These are phyloP conservation scores for Tetragonisca angustula DNA, from an alignment of 2,888 invertebrate genomes.

Conservation along the genomic window DNA sequence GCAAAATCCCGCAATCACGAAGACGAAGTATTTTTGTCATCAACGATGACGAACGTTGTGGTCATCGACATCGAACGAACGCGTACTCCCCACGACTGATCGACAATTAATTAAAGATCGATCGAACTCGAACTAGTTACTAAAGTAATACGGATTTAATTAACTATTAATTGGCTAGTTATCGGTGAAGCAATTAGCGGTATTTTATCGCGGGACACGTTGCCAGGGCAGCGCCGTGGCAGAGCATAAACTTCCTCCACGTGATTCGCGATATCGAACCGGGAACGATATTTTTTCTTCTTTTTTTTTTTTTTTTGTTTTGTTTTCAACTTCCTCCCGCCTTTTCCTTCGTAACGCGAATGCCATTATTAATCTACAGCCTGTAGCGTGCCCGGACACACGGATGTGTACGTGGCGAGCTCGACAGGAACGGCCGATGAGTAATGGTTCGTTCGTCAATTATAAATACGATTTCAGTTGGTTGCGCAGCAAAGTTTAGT, in stretches of 20 bases:
- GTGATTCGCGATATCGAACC: constrained; percentile 19
- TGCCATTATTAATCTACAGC: constrained; percentile 45
- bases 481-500: constrained; percentile 53
- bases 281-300: not conserved
- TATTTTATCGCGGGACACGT: constrained; percentile 41
- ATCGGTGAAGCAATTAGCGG: constrained; percentile 52
- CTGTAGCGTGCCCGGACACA: constrained; percentile 15
- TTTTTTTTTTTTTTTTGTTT: not conserved
- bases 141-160: constrained; percentile 59
- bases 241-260: constrained; percentile 30
- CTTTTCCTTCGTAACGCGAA: constrained; percentile 28
- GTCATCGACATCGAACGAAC: not conserved
- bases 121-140: constrained; percentile 48
- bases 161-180: constrained; percentile 58
- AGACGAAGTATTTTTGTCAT: not conserved
- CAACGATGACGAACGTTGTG: accelerated
- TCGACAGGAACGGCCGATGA: constrained; percentile 55
- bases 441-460: constrained; percentile 69
- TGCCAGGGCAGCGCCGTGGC: not conserved
- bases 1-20: not conserved
- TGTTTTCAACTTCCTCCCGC: not conserved
- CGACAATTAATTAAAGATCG: constrained; percentile 63
- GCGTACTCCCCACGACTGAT: constrained; percentile 34
- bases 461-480: constrained; percentile 66
- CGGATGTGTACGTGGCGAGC: constrained; percentile 30